Percentiles rank a stretch among this genome's conserved stretches.
These are phyloP conservation scores for Xanthorhoe designata DNA, from an alignment of 2,888 invertebrate species.

Conservation along the genomic window DNA sequence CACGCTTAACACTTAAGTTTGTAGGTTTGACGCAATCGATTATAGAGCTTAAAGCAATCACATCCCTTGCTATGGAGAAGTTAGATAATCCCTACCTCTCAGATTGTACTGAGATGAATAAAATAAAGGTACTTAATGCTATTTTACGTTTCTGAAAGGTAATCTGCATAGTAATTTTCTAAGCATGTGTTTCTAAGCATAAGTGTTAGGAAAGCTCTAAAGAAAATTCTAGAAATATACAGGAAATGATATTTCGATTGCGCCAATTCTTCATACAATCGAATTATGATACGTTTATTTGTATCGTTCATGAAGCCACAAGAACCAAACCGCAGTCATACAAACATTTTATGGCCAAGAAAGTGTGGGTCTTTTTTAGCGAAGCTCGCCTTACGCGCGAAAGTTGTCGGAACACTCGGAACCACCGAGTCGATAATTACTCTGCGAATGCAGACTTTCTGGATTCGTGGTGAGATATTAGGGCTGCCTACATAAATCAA, in stretches of 20 bases:
- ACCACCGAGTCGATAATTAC: slow-evolving; percentile 25
- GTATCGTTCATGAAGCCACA: slow-evolving; percentile 14
- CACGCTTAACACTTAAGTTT: slow-evolving; percentile 3
- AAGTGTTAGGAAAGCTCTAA: too few species aligned
- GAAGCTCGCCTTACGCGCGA: slow-evolving; percentile 28
- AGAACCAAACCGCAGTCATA: slow-evolving; percentile 19
- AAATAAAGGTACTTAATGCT: neutral
- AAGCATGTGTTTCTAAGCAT: too few species aligned
- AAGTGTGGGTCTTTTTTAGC: slow-evolving; percentile 32
- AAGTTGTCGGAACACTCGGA: slow-evolving; percentile 31
- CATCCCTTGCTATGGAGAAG: neutral
- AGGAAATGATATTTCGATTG: neutral
- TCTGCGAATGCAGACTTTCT: slow-evolving; percentile 32
- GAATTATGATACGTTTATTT: neutral
- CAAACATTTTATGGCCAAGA: slow-evolving; percentile 30
- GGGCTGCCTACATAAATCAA: slow-evolving; percentile 16
- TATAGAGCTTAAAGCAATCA: neutral
- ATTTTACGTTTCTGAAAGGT: neutral
- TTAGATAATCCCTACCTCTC: neutral
- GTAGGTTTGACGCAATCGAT: neutral
- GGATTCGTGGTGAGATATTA: slow-evolving; percentile 26
- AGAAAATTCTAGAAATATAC: neutral
- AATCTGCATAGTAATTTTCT: too few species aligned
- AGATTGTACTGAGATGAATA: neutral
- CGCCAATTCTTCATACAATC: too few species aligned